Percentiles rank a stretch among this genome's conserved stretches.
phyloP scores from a whole-genome alignment of 1,140 invertebrate species.

The Melanaphis sacchari region DNA sequence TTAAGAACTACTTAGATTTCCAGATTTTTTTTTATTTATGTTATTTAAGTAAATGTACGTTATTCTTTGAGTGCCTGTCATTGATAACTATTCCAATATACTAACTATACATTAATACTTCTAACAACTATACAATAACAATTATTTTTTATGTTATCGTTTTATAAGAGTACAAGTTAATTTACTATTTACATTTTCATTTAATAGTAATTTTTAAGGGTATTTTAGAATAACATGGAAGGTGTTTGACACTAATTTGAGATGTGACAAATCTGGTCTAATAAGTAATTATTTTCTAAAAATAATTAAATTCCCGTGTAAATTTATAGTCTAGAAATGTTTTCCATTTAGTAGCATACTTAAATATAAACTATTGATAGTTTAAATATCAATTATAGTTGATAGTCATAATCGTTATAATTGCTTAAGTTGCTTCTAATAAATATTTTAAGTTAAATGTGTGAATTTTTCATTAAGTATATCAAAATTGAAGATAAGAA shows the following conservation, averaged over 20 bases:
- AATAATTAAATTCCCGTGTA: no score
- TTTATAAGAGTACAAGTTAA: not conserved
- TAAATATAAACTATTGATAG: not conserved
- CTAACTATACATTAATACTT: not conserved
- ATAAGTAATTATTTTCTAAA: no score
- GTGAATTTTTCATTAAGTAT: not conserved
- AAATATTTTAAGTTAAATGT: not conserved
- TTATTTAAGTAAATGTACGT: not conserved
- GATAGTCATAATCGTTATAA: not conserved
- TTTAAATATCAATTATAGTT: not conserved
- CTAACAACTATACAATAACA: not conserved
- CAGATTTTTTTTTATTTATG: not conserved
- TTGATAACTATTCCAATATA: not conserved
- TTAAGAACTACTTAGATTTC: not conserved
- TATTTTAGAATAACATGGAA: not conserved
- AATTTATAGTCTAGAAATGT: not conserved
- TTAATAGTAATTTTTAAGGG: not conserved
- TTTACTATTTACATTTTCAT: not conserved
- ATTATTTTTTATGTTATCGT: not conserved
- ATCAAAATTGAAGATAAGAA: not conserved
- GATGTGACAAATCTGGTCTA: no score
- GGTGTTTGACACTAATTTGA: not conserved
- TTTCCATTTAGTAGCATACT: not conserved
- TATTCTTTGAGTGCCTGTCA: not conserved
- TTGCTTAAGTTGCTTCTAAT: not conserved